These are phyloP conservation scores for Lerista edwardsae DNA, from an alignment of 2,797 vertebrate genomes.

Conservation along the genomic window DNA sequence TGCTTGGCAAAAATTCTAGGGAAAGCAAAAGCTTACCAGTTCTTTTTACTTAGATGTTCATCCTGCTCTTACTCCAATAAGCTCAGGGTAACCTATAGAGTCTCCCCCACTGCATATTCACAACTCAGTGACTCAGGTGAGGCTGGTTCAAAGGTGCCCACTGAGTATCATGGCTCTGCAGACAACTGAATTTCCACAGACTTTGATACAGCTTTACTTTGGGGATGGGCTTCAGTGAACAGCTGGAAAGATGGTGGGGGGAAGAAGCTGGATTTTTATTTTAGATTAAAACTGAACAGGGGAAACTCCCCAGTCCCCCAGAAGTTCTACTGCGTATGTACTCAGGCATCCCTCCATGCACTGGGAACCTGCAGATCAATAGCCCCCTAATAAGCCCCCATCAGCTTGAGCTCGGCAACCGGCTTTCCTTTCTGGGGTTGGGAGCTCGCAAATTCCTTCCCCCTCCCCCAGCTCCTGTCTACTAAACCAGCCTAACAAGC, in stretches of 20 bases:
- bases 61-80: not conserved
- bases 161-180: not conserved
- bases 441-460: not conserved
- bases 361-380: not conserved
- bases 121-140: no score
- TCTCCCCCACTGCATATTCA: no score
- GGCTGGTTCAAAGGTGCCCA: not conserved
- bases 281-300: not conserved
- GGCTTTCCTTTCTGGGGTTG: not conserved
- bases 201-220: no score
- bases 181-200: not conserved
- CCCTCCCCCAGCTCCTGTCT: not conserved
- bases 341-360: not conserved
- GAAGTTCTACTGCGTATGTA: no score
- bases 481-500: slow-evolving; percentile 28
- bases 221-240: no score
- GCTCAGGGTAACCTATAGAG: no score
- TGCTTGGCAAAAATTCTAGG: not conserved
- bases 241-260: no score
- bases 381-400: not conserved
- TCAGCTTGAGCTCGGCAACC: not conserved
- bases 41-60: not conserved
- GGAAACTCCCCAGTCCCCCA: no score
- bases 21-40: not conserved
- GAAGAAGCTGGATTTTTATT: not conserved